Evolutionary conservation across 2,888 invertebrate genomes (phyloP), one percentile per base, ranked within the genome.

Genomic region (Monopis laevigella): DNA sequence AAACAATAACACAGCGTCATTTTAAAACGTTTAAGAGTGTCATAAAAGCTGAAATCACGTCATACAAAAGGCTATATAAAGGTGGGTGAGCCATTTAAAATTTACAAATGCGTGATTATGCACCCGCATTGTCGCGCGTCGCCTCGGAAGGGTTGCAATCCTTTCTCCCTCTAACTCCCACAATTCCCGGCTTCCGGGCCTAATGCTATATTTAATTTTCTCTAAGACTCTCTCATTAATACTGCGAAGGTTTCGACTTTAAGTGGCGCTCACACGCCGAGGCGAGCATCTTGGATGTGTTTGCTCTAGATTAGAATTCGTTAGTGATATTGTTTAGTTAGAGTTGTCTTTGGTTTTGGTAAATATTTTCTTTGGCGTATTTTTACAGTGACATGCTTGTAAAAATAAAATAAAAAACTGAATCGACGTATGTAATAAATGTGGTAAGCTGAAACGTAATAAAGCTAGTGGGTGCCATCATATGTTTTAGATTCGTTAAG

Each of bases 191-290:
- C 69, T 75, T 75, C 77, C 77, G 75, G 65, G 72, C 71, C 80
- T 80, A 78, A 80, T 80, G 80, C 78, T 78, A 78, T 80, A 80
- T 80, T 80, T 80, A 80, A 80, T 80, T 80, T 80, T 80, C 75
- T 77, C 75, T 77, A 78, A 78, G 78, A 72, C 78, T 75, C 74
- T 63, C 77, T 78, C 80, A 78, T 80, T 80, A 80, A 78, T 80
- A 80, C 75, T 75, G 68, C 67, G 74, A 70, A 72, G 67, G 69
- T 66, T 72, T 69, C 73, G 73, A 78, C 78, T 78, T 77, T 70
- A 80, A 80, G 80, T 77, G 78, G 71, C 75, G 78, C 75, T 72
- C 73, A 72, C 69, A 75, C 74, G 75, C 58, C 62, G 60, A 56
- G 56, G 63, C 53, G 62, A 57, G 58, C 50, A 55, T 52, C 54